These are phyloP conservation scores for Synanceia verrucosa DNA, from an alignment of 2,797 vertebrate species.

Conservation along the genomic window DNA sequence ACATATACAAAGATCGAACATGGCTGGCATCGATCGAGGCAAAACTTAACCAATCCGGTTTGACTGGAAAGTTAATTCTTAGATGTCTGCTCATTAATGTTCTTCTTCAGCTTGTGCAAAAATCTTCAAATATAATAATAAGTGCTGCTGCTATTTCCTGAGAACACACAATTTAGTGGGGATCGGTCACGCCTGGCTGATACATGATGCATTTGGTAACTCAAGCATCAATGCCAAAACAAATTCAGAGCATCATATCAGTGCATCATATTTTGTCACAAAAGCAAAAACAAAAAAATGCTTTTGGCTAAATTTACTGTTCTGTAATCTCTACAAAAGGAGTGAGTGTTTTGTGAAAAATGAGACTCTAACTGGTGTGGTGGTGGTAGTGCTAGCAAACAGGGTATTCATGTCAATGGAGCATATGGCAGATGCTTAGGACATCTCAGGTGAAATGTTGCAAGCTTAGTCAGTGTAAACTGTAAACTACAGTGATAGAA, in stretches of 20 bases:
- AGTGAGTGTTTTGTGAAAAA: too few species aligned
- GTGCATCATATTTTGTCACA: neutral
- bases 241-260: neutral
- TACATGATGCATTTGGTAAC: neutral
- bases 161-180: neutral
- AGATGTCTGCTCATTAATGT: neutral
- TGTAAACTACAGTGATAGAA: conserved; percentile 8
- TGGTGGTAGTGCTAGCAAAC: neutral
- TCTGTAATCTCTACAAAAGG: neutral
- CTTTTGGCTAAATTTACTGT: neutral
- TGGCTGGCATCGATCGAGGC: too few species aligned
- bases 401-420: conserved; percentile 26
- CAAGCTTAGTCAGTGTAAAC: conserved; percentile 33
- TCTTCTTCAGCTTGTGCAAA: neutral
- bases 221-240: neutral
- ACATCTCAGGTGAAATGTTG: conserved; percentile 51
- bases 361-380: too few species aligned
- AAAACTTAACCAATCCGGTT: too few species aligned
- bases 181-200: neutral
- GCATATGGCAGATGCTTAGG: conserved; percentile 33
- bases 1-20: too few species aligned
- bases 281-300: neutral
- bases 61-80: too few species aligned
- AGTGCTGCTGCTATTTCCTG: neutral
- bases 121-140: neutral